phyloP scores from a whole-genome alignment of 64 coral and sea anemone species.

The Actinia equina region DNA sequence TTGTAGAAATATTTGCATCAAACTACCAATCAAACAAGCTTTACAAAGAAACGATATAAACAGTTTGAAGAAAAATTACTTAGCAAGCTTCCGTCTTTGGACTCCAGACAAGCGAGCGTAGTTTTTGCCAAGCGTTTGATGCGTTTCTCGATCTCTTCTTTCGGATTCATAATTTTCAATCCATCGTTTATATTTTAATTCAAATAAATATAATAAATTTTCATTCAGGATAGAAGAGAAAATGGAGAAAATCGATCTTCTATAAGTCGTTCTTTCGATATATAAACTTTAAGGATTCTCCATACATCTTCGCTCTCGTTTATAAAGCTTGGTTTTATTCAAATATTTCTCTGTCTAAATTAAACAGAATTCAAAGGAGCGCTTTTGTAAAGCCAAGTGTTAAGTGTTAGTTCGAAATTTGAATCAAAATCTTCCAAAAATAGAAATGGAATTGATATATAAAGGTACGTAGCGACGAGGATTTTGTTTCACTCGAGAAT shows the following conservation, averaged over 20 bases:
- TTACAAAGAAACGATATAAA: slow-evolving; percentile 47
- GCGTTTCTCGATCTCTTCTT: neutral
- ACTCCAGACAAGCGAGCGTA: neutral
- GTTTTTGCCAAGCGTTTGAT: neutral
- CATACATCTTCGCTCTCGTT: neutral
- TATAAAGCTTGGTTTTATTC: neutral
- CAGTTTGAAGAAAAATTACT: slow-evolving; percentile 27
- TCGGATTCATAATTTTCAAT: neutral
- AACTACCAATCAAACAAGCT: slow-evolving; percentile 11
- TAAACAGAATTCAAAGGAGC: neutral
- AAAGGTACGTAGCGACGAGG: neutral
- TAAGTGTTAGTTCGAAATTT: neutral
- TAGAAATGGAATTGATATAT: neutral
- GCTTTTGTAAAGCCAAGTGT: neutral
- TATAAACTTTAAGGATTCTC: neutral
- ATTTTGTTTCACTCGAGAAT: neutral
- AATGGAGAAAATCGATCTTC: neutral
- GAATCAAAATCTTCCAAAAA: neutral
- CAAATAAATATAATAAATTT: neutral
- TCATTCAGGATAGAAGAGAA: neutral
- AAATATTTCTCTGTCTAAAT: neutral
- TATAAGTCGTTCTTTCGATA: too few species aligned
- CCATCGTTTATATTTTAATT: neutral
- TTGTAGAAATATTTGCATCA: slow-evolving; percentile 47
- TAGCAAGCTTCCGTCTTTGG: neutral